A percentile compares a stretch with the other conserved stretches of the same genome.
Conservation (phyloP, 1,140 invertebrate species). For the Triops longicaudatus region DNA sequence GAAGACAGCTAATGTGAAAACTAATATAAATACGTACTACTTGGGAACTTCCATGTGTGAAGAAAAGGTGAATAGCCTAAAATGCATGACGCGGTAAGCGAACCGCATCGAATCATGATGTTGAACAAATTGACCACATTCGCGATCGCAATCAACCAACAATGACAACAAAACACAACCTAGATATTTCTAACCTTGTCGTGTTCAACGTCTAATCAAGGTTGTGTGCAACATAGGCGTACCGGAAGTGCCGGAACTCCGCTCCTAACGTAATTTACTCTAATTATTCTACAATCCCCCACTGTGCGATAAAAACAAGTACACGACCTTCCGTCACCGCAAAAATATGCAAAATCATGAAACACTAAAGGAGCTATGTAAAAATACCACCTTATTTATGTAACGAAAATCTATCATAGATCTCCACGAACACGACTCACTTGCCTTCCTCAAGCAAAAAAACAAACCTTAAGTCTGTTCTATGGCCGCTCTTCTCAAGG, state of each 20-base stretch:
- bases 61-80: not conserved
- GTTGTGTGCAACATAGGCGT: not conserved
- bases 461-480: too few relatives aligned
- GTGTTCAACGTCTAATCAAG: not conserved
- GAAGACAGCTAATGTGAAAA: not conserved
- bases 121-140: not conserved
- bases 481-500: too few relatives aligned
- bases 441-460: too few relatives aligned
- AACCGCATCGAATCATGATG: not conserved
- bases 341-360: too few relatives aligned
- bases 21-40: not conserved
- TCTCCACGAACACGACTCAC: too few relatives aligned
- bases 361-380: too few relatives aligned
- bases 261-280: not conserved
- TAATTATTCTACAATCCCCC: not conserved
- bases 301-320: not conserved
- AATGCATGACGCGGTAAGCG: not conserved
- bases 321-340: too few relatives aligned
- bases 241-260: slow-evolving; percentile 5
- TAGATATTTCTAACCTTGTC: not conserved
- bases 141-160: not conserved
- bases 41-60: not conserved
- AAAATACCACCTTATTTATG: too few relatives aligned
- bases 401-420: too few relatives aligned
- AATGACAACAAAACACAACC: not conserved